Percentiles rank a stretch among this genome's conserved stretches.
phyloP scores from a whole-genome alignment of 2,797 vertebrate genomes.

The Corythornis leucogaster region DNA sequence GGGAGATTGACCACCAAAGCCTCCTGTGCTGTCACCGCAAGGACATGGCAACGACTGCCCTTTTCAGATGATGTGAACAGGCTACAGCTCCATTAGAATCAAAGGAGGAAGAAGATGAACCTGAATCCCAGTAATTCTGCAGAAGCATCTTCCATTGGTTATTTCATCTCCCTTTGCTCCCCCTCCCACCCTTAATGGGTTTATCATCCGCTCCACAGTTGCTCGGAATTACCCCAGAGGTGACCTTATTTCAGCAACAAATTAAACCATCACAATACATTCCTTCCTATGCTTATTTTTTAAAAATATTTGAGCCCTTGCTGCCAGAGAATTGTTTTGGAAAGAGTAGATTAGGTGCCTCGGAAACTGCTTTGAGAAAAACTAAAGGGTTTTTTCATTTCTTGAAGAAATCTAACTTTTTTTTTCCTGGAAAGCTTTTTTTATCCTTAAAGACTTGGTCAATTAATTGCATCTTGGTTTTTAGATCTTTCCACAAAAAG shows the following conservation, averaged over 20 bases:
- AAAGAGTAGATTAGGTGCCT: constrained; percentile 48
- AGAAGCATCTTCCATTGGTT: background rate
- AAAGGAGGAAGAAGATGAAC: background rate
- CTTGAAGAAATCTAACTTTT: background rate
- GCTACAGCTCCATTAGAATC: background rate
- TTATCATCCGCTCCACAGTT: background rate
- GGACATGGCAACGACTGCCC: background rate
- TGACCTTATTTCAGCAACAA: constrained; percentile 35
- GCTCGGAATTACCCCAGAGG: constrained; percentile 15
- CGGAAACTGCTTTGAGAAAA: background rate
- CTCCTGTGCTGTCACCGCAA: background rate
- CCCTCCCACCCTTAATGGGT: background rate
- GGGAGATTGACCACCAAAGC: background rate
- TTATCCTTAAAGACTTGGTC: background rate
- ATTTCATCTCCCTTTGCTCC: background rate
- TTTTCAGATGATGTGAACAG: background rate
- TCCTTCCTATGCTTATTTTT: background rate
- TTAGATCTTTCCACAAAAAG: background rate
- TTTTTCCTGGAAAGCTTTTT: background rate
- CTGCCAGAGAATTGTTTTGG: constrained; percentile 19
- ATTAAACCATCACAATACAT: constrained; percentile 24
- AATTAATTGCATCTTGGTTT: background rate
- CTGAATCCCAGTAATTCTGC: background rate
- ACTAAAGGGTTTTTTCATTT: background rate
- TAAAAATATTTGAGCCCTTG: background rate